Base-by-base conservation (phyloP, 2,113 vertebrate genomes). In the Ceyx cyanopectus region DNA sequence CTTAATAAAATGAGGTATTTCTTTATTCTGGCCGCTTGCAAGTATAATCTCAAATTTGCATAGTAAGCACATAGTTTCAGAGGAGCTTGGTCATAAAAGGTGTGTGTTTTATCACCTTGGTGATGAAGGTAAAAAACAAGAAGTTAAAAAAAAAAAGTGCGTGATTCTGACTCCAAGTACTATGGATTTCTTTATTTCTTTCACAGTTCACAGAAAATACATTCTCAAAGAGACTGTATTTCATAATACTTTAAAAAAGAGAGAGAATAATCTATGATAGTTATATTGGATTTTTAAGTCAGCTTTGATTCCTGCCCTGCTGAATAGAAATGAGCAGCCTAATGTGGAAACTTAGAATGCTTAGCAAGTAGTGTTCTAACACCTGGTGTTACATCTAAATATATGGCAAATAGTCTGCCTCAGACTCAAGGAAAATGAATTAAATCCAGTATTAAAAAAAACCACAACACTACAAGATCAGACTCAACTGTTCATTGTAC, bases 251-350 rank as follows among this genome's bases (percentile, higher is more conserved):
- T 41, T 1, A 29, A 26, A 79, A 73, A 91, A 62, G 75, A 61
- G 81, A 37, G 15, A 23, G 15, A n/a, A 54, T 54, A 56, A 51
- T 8, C 67, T 57, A 7, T 48, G 1, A 70, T 60, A 79, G 76
- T 75, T 74, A 68, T 90, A 87, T 88, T 90, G 88, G 67, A 69
- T 95, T 87, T 96, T 92, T 87, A 90, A 91, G 89, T 92, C 81
- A 81, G 74, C 91, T 86, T 90, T 94, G 66, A 95, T 95, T 96
- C 88, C 46, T 93, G 57, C 45, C 70, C 81, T 83, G 65, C 66
- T 76, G 37, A 92, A 74, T 34, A 87, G 82, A 82, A 83, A 77
- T 89, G 63, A 81, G 65, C 50, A 95, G 57, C 94, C 53, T 56
- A 83, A 73, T 34, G 43, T 74, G 43, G 51, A 81, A 67, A 56